These are phyloP conservation scores for Tipula helvola DNA, from an alignment of 2,888 invertebrate species.

Conservation along the genomic window DNA sequence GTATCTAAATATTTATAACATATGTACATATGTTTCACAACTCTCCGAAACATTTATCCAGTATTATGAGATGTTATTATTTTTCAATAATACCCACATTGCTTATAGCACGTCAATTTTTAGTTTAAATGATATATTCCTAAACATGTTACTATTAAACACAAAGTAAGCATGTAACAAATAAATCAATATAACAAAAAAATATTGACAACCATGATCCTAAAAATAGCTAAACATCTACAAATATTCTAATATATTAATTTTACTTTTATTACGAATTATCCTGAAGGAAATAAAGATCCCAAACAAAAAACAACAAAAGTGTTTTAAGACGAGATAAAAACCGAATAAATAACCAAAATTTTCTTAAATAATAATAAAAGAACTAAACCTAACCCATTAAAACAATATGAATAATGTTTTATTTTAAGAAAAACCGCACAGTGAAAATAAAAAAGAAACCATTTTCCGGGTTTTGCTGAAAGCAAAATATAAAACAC, in stretches of 20 bases:
- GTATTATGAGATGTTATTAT: too few relatives aligned
- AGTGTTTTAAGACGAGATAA: neutral
- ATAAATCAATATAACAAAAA: too few relatives aligned
- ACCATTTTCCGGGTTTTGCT: neutral
- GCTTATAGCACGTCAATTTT: too few relatives aligned
- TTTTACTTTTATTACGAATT: neutral
- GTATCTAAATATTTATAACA: too few relatives aligned
- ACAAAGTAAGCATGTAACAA: too few relatives aligned
- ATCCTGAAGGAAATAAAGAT: neutral
- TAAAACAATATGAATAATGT: neutral
- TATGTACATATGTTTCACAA: too few relatives aligned
- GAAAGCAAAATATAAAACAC: neutral
- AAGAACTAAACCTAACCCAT: neutral
- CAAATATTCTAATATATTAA: neutral
- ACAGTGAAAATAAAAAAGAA: neutral
- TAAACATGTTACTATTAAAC: too few relatives aligned
- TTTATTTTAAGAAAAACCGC: neutral
- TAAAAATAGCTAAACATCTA: too few relatives aligned
- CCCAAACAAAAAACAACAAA: neutral
- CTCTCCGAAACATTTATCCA: too few relatives aligned
- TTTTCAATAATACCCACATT: too few relatives aligned
- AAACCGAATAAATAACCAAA: neutral
- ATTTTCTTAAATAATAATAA: neutral
- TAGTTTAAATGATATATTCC: too few relatives aligned
- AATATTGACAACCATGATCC: too few relatives aligned